A percentile compares a stretch with the other conserved stretches of the same genome.
These are phyloP conservation scores for Empidonax traillii DNA, from an alignment of 2,113 vertebrate genomes.

Conservation along the genomic window DNA sequence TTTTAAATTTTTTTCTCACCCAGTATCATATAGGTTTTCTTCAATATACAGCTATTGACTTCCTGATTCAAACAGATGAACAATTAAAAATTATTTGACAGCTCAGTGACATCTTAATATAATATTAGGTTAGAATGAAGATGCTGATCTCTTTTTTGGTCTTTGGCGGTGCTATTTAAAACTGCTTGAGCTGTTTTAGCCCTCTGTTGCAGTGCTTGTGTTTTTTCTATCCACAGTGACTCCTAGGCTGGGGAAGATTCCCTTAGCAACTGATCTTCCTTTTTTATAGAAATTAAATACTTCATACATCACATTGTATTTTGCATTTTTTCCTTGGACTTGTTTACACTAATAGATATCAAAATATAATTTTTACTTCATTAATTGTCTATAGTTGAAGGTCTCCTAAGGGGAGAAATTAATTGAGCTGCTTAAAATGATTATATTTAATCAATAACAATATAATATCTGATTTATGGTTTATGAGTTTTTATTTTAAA, in stretches of 20 bases:
- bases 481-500: background rate
- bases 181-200: background rate
- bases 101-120: background rate
- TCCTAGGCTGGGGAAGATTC: background rate
- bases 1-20: background rate
- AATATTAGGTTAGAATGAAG: background rate
- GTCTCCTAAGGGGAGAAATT: background rate
- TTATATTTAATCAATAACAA: background rate
- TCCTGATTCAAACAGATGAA: background rate
- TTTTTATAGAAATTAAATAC: background rate
- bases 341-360: background rate
- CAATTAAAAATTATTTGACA: background rate
- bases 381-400: background rate
- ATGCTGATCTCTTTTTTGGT: background rate
- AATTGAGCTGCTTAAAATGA: background rate
- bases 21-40: background rate
- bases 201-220: background rate
- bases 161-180: background rate
- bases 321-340: background rate
- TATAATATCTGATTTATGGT: background rate
- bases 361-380: background rate
- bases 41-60: background rate
- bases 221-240: background rate
- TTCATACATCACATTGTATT: background rate
- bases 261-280: background rate